A percentile compares a stretch with the other conserved stretches of the same genome.
phyloP scores from a whole-genome alignment of 2,113 vertebrate genomes.

The Boleophthalmus pectinirostris region DNA sequence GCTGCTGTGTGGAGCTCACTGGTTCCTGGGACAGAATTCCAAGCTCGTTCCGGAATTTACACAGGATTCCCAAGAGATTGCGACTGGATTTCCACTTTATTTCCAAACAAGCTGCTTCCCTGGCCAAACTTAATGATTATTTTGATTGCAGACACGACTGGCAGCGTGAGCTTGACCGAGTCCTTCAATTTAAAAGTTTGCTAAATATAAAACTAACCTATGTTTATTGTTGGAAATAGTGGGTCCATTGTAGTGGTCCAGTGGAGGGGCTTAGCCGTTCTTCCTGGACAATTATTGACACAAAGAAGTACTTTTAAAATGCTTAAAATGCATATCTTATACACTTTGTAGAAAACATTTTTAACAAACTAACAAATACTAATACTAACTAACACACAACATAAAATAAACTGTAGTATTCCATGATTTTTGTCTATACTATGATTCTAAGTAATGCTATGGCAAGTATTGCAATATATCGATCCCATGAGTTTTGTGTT shows the following conservation, averaged over 20 bases:
- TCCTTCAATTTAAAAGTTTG: not conserved
- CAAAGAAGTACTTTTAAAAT: not conserved
- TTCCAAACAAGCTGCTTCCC: conserved; percentile 38
- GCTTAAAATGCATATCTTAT: too few species aligned
- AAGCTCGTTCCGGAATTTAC: conserved; percentile 70
- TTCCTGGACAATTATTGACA: not conserved
- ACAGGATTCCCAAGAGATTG: conserved; percentile 63
- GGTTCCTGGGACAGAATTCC: conserved; percentile 72
- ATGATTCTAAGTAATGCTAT: too few species aligned
- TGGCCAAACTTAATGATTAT: conserved; percentile 24
- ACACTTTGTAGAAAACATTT: not conserved
- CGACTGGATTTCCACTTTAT: conserved; percentile 56
- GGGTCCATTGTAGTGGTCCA: not conserved
- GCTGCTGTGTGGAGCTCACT: conserved; percentile 66
- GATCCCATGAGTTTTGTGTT: too few species aligned
- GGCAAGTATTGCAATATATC: too few species aligned
- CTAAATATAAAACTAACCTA: not conserved
- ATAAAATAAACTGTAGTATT: too few species aligned
- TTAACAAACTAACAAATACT: not conserved
- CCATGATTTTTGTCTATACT: too few species aligned
- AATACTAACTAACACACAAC: too few species aligned
- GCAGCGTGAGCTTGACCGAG: not conserved
- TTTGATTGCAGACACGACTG: conserved; percentile 10
- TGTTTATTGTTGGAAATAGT: not conserved
- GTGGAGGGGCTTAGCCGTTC: not conserved